A percentile compares a stretch with the other conserved stretches of the same genome.
These are phyloP conservation scores for Sparidentex hasta DNA, from an alignment of 2,797 vertebrate species.

Conservation along the genomic window DNA sequence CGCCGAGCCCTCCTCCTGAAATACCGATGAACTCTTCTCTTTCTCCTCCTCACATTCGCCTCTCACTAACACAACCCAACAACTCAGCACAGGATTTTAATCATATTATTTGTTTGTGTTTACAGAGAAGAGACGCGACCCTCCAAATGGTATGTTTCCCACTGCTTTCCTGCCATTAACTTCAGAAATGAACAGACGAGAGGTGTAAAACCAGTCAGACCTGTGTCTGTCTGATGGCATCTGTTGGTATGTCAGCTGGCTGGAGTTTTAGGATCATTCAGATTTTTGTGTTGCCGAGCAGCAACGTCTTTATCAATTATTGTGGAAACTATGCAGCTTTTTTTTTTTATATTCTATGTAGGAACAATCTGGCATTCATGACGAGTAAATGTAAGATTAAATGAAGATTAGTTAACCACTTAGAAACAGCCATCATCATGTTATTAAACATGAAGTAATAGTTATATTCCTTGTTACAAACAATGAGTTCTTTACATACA, in stretches of 20 bases:
- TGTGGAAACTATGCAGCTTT: neutral
- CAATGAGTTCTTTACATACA: too few species aligned
- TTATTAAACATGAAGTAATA: too few species aligned
- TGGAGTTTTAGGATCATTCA: conserved; percentile 26
- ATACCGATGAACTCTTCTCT: conserved; percentile 27
- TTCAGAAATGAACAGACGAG: conserved; percentile 25
- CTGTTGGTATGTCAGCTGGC: conserved; percentile 9
- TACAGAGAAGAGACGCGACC: conserved; percentile 93
- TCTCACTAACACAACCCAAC: conserved; percentile 59
- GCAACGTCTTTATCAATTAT: neutral
- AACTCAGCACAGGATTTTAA: conserved; percentile 61
- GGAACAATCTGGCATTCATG: neutral
- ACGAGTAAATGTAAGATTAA: neutral
- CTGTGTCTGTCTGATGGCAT: conserved; percentile 26
- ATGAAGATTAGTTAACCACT: neutral
- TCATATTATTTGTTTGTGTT: conserved; percentile 77
- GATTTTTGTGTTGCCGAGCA: conserved; percentile 23
- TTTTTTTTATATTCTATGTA: neutral
- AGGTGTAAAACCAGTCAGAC: conserved; percentile 20
- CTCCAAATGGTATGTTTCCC: conserved; percentile 90
- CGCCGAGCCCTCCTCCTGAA: conserved; percentile 26
- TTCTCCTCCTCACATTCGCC: conserved; percentile 25
- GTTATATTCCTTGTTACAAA: too few species aligned
- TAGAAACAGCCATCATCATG: too few species aligned
- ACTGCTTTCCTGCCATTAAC: conserved; percentile 46